Percentiles rank a stretch among this genome's conserved stretches.
These are phyloP conservation scores for Siniperca scherzeri DNA, from an alignment of 2,797 vertebrate species.

Conservation along the genomic window DNA sequence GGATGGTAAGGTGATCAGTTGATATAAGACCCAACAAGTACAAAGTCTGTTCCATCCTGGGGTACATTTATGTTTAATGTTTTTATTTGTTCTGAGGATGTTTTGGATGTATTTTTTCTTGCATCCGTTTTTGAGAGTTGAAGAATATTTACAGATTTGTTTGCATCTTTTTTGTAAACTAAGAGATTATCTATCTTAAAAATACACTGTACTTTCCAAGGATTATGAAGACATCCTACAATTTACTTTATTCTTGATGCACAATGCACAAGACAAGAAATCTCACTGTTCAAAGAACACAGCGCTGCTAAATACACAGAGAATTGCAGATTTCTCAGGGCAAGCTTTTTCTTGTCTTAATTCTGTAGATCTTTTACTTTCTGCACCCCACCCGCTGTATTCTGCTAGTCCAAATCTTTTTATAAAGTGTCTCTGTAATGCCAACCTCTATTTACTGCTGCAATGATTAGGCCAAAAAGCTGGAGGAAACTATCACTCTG, in stretches of 20 bases:
- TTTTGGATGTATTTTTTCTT: background rate
- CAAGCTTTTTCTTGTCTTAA: slow-evolving; percentile 56
- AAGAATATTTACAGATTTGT: background rate
- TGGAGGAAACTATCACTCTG: slow-evolving; percentile 68
- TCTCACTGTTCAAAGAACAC: slow-evolving; percentile 36
- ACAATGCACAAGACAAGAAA: slow-evolving; percentile 20
- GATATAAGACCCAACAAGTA: background rate
- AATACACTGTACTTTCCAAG: slow-evolving; percentile 5
- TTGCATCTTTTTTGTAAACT: background rate
- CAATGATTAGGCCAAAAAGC: slow-evolving; percentile 60
- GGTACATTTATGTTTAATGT: background rate
- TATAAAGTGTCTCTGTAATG: slow-evolving; percentile 63
- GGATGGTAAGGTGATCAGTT: slow-evolving; percentile 86
- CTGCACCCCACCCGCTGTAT: slow-evolving; percentile 2
- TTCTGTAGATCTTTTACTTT: slow-evolving; percentile 39
- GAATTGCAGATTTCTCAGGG: slow-evolving; percentile 17
- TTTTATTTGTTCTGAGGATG: background rate
- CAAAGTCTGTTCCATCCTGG: background rate
- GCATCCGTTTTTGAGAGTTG: background rate
- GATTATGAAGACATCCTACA: slow-evolving; percentile 20
- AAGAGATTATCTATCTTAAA: background rate
- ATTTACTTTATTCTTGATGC: slow-evolving; percentile 32
- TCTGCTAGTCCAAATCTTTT: slow-evolving; percentile 35
- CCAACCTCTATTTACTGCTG: slow-evolving; percentile 63
- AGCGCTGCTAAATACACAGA: slow-evolving; percentile 36